These are phyloP conservation scores for Martes martes DNA, from an alignment of 2,113 vertebrate genomes.

Conservation along the genomic window DNA sequence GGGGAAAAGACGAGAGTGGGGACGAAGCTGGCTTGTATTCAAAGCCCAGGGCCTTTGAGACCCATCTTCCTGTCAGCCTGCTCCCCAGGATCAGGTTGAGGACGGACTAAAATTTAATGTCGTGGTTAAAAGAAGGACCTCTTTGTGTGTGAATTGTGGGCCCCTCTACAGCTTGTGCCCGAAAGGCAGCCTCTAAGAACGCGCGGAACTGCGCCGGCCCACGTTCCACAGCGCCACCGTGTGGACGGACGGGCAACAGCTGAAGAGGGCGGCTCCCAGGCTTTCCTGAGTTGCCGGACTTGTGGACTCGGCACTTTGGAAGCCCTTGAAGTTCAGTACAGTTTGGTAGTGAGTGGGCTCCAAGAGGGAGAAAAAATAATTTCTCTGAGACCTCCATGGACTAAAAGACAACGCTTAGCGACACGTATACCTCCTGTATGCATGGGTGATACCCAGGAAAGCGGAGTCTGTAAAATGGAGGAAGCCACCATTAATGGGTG, in stretches of 20 bases:
- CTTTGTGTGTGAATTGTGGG: background rate
- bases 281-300: background rate
- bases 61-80: no score
- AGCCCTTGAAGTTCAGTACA: background rate
- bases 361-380: background rate
- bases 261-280: background rate
- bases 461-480: background rate
- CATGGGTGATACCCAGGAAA: background rate
- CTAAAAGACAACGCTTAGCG: background rate
- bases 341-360: background rate
- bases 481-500: background rate
- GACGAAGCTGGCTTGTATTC: background rate
- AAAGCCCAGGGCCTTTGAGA: background rate
- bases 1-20: no score
- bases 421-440: background rate
- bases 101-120: background rate
- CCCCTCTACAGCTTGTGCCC: fast-evolving
- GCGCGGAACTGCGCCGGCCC: background rate
- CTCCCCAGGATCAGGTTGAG: background rate
- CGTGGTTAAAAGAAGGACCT: background rate
- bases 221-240: background rate
- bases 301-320: background rate
- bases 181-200: background rate
- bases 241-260: background rate
- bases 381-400: background rate